Base-by-base conservation (phyloP, 2,888 invertebrate species). In the Scelioninae gen. 1 region DNA sequence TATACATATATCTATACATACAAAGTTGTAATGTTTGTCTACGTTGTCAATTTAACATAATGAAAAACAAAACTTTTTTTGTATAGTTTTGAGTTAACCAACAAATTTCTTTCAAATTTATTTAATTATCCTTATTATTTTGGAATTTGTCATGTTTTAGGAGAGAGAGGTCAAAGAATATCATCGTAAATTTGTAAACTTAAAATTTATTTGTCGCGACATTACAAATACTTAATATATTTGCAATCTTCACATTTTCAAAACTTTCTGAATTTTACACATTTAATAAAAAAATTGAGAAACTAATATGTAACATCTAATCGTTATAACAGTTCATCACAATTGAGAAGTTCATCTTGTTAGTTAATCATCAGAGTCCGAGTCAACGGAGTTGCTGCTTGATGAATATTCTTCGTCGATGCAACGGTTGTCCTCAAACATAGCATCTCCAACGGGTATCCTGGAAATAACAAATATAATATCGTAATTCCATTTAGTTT, bases 311-410 rank as follows among this genome's bases (percentile, higher is more conserved):
- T 29, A 13, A 34, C 9, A 56, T 32, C 6, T 15, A 8, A 69
- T 38, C 29, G n/a, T 6, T 58, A 16, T 56, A 65, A 49, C 5
- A 47, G 40, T 32, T 72, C 34, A 71, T 72, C 38, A 53, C 31
- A 56, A 60, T 55, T 10, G 13, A 53, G 43, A 51, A 40, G 56
- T 51, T 32, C n/a, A 16, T 32, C 5, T 32, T 23, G 23, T 23
- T 23, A 23, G 23, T 29, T 82, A 87, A 66, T 87, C 88, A 62
- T 90, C 89, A 51, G 84, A 87, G 31, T 90, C 90, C 32, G 89
- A 89, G 66, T 89, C 88, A 53, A 87, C 87, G 40, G 90, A 89
- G 51, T 90, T 90, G 83, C 87, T 88, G 51, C 86, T 89, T n/a
- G 90, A 89, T 40, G 89, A 85, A 23, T 87, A 83, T 9, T 90